phyloP scores from a whole-genome alignment of 2,113 vertebrate species.

The Spermophilus dauricus region DNA sequence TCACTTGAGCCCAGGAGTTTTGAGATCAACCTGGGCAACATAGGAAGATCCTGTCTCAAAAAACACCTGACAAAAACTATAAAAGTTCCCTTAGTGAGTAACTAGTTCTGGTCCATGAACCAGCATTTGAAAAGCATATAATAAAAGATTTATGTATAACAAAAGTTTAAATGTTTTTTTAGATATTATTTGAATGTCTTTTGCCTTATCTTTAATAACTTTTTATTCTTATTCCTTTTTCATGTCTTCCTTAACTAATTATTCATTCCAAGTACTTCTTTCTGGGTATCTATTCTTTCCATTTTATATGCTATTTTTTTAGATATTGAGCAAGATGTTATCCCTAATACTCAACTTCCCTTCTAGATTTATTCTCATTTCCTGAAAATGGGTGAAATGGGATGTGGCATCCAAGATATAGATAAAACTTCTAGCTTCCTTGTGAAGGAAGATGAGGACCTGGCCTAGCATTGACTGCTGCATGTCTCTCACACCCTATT shows the following conservation, averaged over 20 bases:
- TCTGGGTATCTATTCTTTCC: neutral
- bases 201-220: constrained; percentile 29
- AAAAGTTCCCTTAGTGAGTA: neutral
- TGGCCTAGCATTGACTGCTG: constrained; percentile 48
- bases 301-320: constrained; percentile 24
- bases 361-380: constrained; percentile 59
- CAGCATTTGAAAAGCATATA: neutral
- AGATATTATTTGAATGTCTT: constrained; percentile 13
- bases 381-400: constrained; percentile 47
- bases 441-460: constrained; percentile 40
- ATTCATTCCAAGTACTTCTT: constrained; percentile 32
- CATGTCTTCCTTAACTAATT: neutral
- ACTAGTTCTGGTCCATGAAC: neutral
- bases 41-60: neutral
- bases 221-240: constrained; percentile 62
- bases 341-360: neutral
- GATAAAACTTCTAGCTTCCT: constrained; percentile 18
- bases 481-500: constrained; percentile 59
- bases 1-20: neutral
- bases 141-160: constrained; percentile 19
- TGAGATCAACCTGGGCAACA: neutral
- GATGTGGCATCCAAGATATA: neutral
- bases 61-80: neutral
- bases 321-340: constrained; percentile 38
- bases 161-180: constrained; percentile 31